These are phyloP conservation scores for Heliangelus exortis DNA, from an alignment of 2,797 vertebrate species.

Conservation along the genomic window DNA sequence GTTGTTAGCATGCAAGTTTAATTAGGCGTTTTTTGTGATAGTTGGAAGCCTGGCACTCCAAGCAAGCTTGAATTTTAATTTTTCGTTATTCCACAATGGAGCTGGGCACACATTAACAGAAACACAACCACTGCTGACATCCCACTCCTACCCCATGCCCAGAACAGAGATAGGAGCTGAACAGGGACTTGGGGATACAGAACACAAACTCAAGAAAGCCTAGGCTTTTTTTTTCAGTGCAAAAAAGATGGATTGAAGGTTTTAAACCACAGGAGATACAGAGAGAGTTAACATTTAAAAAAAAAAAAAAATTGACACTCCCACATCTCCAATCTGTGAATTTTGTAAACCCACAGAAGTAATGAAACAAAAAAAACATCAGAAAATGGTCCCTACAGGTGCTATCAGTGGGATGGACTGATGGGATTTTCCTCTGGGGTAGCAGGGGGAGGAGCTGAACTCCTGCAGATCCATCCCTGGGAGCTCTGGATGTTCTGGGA, in stretches of 20 bases:
- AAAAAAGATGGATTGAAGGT: neutral
- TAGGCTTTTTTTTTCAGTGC: neutral
- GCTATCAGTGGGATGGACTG: rapidly evolving
- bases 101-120: neutral
- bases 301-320: neutral
- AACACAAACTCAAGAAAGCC: rapidly evolving
- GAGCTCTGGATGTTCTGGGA: neutral
- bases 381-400: rapidly evolving
- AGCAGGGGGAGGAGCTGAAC: neutral
- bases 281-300: neutral
- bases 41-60: neutral
- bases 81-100: neutral
- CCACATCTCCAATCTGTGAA: neutral
- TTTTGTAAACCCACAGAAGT: neutral
- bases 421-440: neutral
- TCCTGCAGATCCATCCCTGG: neutral
- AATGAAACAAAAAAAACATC: neutral
- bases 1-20: neutral
- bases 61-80: constrained; percentile 31
- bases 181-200: neutral
- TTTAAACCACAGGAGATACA: neutral
- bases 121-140: constrained; percentile 32
- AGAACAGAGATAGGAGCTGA: neutral
- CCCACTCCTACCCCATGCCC: neutral
- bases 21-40: neutral